Conservation (phyloP, 2,888 invertebrate species). For the Platycnemis pennipes region DNA sequence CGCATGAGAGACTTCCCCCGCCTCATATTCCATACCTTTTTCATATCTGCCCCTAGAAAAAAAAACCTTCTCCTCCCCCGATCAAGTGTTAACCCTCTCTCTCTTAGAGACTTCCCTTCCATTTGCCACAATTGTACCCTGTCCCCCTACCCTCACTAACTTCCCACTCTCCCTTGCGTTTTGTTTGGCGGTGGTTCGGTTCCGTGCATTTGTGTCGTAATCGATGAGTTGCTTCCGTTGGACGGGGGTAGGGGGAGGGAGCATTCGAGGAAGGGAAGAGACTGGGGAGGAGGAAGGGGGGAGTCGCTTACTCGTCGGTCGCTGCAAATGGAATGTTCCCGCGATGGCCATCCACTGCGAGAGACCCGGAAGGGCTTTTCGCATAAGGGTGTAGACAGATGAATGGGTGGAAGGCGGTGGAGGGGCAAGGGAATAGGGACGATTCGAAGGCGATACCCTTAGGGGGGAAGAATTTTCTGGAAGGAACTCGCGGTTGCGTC, state of each 20-base stretch:
- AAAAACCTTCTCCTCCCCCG: no score
- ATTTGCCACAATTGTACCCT: no score
- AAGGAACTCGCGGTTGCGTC: neutral
- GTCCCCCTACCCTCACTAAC: no score
- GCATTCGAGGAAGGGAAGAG: neutral
- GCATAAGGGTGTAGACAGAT: neutral
- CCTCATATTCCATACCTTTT: no score
- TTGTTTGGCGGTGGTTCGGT: constrained; percentile 6
- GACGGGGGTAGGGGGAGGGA: neutral
- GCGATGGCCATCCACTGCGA: neutral
- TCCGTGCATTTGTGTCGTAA: constrained; percentile 42
- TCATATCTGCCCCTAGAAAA: no score
- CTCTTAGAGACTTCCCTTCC: no score
- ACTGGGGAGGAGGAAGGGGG: neutral
- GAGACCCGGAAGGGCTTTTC: neutral
- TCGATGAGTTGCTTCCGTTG: constrained; percentile 51
- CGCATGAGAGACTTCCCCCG: neutral
- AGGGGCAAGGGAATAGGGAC: neutral
- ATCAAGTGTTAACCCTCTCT: no score
- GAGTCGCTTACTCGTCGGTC: neutral
- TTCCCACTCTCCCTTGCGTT: neutral
- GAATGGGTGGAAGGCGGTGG: neutral
- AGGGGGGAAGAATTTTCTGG: neutral
- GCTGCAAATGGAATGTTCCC: constrained; percentile 44
- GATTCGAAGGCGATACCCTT: neutral